These are phyloP conservation scores for Eriocheir sinensis DNA, from an alignment of 1,140 invertebrate genomes.

Conservation along the genomic window DNA sequence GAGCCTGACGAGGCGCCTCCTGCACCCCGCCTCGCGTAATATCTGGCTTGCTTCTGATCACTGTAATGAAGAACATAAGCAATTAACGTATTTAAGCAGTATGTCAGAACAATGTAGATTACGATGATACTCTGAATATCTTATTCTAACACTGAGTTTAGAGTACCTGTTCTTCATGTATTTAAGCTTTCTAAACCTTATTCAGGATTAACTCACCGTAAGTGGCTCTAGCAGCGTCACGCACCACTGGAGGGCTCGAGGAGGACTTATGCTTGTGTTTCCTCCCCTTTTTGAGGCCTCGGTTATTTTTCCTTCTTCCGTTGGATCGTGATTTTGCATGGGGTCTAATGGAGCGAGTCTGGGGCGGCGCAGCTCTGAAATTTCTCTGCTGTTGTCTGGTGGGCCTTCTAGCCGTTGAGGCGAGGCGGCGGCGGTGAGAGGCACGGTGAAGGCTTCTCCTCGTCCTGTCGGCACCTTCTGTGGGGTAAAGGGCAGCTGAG, in stretches of 20 bases:
- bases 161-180: not conserved
- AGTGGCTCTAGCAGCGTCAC: not conserved
- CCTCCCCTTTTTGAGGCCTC: not conserved
- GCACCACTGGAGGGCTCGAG: not conserved
- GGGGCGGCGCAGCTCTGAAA: not conserved
- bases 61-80: not conserved
- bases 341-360: not conserved
- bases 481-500: not conserved
- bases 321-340: not conserved
- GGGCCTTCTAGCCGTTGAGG: not conserved
- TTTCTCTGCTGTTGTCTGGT: not conserved
- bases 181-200: too few species aligned
- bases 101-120: not conserved
- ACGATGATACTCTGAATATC: not conserved
- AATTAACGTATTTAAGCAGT: not conserved
- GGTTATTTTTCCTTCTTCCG: not conserved
- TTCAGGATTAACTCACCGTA: not conserved
- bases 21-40: not conserved
- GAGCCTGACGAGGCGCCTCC: slow-evolving; percentile 51
- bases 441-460: not conserved
- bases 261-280: not conserved
- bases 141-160: too few species aligned
- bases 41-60: not conserved
- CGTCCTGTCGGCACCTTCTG: not conserved
- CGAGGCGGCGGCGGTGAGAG: not conserved